These are phyloP conservation scores for Pelosia muscerda DNA, from an alignment of 2,888 invertebrate genomes.

Conservation along the genomic window DNA sequence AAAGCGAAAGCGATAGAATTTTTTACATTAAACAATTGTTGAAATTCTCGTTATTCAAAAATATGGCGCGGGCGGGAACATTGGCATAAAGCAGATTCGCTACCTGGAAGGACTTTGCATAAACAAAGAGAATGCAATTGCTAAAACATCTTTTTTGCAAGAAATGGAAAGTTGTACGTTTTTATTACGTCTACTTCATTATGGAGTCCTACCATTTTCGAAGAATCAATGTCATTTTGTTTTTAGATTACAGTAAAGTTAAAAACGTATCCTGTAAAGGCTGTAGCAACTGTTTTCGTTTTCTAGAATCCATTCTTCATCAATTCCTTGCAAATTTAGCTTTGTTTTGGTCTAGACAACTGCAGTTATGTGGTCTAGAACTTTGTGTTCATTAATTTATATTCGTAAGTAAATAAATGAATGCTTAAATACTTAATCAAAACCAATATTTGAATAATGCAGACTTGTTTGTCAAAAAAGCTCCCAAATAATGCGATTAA, in stretches of 20 bases:
- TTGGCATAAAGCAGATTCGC: constrained; percentile 63
- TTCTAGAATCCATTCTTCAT: background rate
- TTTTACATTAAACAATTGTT: constrained; percentile 33
- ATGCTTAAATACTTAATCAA: background rate
- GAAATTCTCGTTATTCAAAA: constrained; percentile 31
- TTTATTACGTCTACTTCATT: background rate
- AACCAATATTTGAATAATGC: background rate
- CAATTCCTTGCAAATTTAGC: background rate
- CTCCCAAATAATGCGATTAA: constrained; percentile 21
- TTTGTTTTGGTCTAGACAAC: background rate
- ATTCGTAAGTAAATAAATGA: background rate
- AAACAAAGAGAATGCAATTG: constrained; percentile 59
- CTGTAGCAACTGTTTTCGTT: background rate
- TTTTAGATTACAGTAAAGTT: background rate
- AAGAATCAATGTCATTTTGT: background rate
- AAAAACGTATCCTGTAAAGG: background rate
- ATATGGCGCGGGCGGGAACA: constrained; percentile 30
- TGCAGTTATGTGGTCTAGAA: background rate
- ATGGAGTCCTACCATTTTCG: background rate
- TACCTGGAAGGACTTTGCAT: constrained; percentile 77
- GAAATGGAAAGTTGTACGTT: constrained; percentile 51
- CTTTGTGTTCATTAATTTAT: background rate
- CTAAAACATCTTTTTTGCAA: constrained; percentile 53
- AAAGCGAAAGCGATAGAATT: constrained; percentile 43
- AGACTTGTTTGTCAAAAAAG: background rate